Evolutionary conservation across 2,113 vertebrate genomes (phyloP).

Genomic region (Dascyllus trimaculatus): DNA sequence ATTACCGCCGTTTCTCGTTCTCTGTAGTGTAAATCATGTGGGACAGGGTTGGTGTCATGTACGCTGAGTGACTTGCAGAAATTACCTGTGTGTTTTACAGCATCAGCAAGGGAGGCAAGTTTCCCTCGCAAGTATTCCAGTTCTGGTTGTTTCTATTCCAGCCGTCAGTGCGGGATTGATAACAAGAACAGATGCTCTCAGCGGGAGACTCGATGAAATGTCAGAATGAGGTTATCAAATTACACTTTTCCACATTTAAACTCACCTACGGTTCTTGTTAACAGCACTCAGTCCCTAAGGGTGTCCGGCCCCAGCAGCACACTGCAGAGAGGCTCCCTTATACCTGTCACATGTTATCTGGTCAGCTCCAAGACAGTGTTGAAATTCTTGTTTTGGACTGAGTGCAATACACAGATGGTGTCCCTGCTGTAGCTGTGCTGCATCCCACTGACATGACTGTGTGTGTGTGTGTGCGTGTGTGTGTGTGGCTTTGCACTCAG

Average conservation of each 20-base stretch:
- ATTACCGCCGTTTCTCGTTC: constrained; percentile 25
- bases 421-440: constrained; percentile 72
- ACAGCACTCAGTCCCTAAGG: constrained; percentile 5
- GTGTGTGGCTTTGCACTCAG: neutral
- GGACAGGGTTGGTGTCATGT: constrained; percentile 36
- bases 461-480: constrained; percentile 24
- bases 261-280: constrained; percentile 6
- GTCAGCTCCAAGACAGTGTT: constrained; percentile 28
- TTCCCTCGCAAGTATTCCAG: constrained; percentile 8
- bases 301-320: constrained; percentile 10
- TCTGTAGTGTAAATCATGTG: constrained; percentile 20
- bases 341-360: constrained; percentile 60
- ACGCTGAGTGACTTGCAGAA: constrained; percentile 5
- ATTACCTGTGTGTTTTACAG: constrained; percentile 34
- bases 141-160: constrained; percentile 11
- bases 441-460: constrained; percentile 48
- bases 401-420: constrained; percentile 81
- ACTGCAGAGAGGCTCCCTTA: constrained; percentile 28
- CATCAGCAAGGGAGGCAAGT: neutral
- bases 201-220: constrained; percentile 37
- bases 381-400: constrained; percentile 62
- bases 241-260: constrained; percentile 25
- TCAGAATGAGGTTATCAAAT: constrained; percentile 47
- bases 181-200: constrained; percentile 14
- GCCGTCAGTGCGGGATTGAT: constrained; percentile 48